phyloP scores from a whole-genome alignment of 30 jellyfish, hydroid and myxozoan species.

The Chrysaora quinquecirrha region DNA sequence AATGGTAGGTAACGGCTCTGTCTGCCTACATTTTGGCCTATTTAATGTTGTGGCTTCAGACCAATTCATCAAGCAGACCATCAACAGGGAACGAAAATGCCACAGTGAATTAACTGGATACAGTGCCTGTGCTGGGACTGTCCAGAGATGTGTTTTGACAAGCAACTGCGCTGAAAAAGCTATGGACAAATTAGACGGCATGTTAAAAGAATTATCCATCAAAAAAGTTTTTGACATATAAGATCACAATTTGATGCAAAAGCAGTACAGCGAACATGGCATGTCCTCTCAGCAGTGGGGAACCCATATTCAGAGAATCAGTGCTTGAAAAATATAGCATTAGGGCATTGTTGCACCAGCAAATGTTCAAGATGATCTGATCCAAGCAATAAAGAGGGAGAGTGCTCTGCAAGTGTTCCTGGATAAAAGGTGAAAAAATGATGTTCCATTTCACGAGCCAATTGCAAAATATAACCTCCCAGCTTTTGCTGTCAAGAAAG shows the following conservation, averaged over 20 bases:
- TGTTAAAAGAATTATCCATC: background rate
- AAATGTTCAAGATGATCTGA: background rate
- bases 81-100: no score
- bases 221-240: background rate
- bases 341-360: slow-evolving; percentile 1
- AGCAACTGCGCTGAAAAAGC: slow-evolving; percentile 18
- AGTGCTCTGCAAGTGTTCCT: background rate
- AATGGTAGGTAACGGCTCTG: slow-evolving; percentile 6
- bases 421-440: background rate
- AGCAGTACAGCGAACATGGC: background rate
- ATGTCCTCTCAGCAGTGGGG: background rate
- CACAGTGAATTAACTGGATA: no score
- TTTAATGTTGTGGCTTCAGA: slow-evolving; percentile 16
- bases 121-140: no score
- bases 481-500: slow-evolving; percentile 22
- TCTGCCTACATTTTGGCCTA: background rate
- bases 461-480: background rate
- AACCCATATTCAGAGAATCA: background rate
- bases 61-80: slow-evolving; percentile 10
- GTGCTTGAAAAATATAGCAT: background rate
- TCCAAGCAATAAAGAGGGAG: slow-evolving; percentile 8
- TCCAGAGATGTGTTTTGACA: no score
- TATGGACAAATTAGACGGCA: background rate
- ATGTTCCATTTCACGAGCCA: slow-evolving; percentile 11
- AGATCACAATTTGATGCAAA: background rate